Conservation (phyloP, 2,888 invertebrate species). For the Lymantria monacha region DNA sequence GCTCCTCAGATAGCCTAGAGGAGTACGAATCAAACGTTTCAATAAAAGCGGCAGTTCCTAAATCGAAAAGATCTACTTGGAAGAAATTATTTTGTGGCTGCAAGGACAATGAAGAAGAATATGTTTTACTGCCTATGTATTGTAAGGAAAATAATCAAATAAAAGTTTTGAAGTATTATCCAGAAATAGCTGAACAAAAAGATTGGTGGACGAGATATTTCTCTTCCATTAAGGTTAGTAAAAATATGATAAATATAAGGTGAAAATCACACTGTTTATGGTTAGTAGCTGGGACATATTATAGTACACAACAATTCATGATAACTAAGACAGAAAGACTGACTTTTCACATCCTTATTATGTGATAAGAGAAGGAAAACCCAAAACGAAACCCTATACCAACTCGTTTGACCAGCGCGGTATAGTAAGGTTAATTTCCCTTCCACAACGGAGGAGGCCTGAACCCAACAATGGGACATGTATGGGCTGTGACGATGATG, state of each 20-base stretch:
- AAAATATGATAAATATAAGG: neutral
- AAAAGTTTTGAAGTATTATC: slow-evolving; percentile 18
- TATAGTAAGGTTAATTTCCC: too few species aligned
- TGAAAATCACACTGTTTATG: too few species aligned
- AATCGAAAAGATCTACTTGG: slow-evolving; percentile 40
- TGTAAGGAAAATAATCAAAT: slow-evolving; percentile 29
- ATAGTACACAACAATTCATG: too few species aligned
- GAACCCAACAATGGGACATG: too few species aligned
- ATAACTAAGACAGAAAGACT: too few species aligned
- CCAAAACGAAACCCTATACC: too few species aligned
- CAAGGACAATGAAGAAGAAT: slow-evolving; percentile 52
- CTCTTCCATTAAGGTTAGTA: slow-evolving; percentile 41
- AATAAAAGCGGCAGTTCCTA: slow-evolving; percentile 12
- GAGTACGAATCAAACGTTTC: slow-evolving; percentile 13
- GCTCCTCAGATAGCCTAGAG: slow-evolving; percentile 3
- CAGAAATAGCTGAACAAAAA: slow-evolving; percentile 22
- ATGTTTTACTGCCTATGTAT: slow-evolving; percentile 52
- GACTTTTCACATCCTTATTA: too few species aligned
- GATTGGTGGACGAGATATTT: slow-evolving; percentile 68
- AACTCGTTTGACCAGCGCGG: too few species aligned
- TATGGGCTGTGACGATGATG: too few species aligned
- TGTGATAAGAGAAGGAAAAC: too few species aligned
- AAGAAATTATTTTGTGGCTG: slow-evolving; percentile 36
- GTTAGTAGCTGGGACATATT: too few species aligned
- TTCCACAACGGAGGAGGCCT: too few species aligned